Evolutionary conservation across 37 sponge, comb jelly and placozoan genomes (phyloP).

Genomic region (Ephydatia muelleri): DNA sequence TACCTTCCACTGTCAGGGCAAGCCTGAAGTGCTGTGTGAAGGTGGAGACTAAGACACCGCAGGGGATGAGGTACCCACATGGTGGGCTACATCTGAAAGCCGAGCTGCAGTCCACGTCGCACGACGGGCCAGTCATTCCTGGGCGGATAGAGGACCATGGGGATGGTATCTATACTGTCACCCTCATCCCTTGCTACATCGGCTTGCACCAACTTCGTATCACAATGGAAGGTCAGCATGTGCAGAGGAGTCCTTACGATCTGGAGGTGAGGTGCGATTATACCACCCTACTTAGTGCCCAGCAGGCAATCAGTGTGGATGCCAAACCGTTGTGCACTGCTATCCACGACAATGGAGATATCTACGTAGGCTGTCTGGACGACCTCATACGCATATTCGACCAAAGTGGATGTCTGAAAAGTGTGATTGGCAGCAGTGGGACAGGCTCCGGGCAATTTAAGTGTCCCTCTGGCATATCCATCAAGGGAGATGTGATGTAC

Average conservation of each 20-base stretch:
- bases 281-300: background rate
- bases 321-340: background rate
- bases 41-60: background rate
- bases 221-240: background rate
- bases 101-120: background rate
- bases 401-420: background rate
- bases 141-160: background rate
- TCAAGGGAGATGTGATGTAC: background rate
- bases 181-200: background rate
- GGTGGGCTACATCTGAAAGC: background rate
- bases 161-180: constrained; percentile 6
- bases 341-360: background rate
- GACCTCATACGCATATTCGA: background rate
- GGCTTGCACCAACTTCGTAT: constrained; percentile 16
- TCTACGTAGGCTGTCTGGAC: background rate
- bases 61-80: background rate
- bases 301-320: background rate
- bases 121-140: background rate
- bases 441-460: background rate
- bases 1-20: background rate
- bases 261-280: background rate
- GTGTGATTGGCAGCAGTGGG: background rate
- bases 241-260: constrained; percentile 8
- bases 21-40: background rate
- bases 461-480: background rate